Percentiles rank a stretch among this genome's conserved stretches.
phyloP scores from a whole-genome alignment of 2,797 vertebrate species.

The Pantherophis alleghaniensis region DNA sequence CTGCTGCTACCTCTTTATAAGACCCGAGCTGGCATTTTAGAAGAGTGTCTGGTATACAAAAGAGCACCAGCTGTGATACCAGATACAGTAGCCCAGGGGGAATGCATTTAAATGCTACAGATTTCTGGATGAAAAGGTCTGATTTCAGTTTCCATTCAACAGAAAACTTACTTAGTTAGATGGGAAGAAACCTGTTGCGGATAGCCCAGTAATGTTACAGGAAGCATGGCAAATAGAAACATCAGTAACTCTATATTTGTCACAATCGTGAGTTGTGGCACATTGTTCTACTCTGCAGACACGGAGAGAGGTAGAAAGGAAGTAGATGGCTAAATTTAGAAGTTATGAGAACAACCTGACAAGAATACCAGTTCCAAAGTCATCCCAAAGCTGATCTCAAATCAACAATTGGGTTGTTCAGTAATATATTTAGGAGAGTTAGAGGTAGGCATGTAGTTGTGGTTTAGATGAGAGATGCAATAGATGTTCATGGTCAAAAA shows the following conservation, averaged over 20 bases:
- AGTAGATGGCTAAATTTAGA: not conserved
- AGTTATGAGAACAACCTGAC: not conserved
- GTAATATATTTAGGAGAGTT: not conserved
- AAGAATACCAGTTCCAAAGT: not conserved
- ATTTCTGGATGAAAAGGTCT: conserved; percentile 59
- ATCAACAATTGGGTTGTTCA: not conserved
- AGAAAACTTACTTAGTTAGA: fast-evolving
- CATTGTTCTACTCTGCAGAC: not conserved
- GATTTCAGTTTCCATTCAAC: conserved; percentile 17
- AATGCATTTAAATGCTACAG: conserved; percentile 70
- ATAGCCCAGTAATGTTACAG: not conserved
- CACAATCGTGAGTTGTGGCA: not conserved
- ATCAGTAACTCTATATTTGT: not conserved
- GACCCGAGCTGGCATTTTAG: conserved; percentile 68
- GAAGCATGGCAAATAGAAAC: not conserved
- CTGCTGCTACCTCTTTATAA: conserved; percentile 58
- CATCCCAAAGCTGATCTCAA: not conserved
- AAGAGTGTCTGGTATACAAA: conserved; percentile 65
- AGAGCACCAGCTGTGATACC: conserved; percentile 69
- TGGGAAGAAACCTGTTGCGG: not conserved
- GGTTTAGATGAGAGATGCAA: not conserved
- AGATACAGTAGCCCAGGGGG: conserved; percentile 60
- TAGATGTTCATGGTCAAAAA: not conserved
- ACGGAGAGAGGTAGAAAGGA: not conserved
- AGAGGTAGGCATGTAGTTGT: not conserved